Conservation (phyloP, 2,113 vertebrate species). For the Colinus virginianus region DNA sequence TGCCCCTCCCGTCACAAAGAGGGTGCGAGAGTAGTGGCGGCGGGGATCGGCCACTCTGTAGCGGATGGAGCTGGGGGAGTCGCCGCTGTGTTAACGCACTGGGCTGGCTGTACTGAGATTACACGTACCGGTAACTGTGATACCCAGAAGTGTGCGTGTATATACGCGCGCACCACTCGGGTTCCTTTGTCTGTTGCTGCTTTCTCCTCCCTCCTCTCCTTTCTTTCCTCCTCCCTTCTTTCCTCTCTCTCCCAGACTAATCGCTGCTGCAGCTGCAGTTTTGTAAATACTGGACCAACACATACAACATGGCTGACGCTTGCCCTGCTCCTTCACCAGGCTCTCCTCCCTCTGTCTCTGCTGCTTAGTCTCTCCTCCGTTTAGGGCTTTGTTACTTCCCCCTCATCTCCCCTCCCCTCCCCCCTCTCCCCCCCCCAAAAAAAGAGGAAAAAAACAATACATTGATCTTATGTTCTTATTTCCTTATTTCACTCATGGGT, state of each 20-base stretch:
- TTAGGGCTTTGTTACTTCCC: conserved; percentile 41
- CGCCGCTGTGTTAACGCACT: neutral
- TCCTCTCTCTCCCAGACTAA: conserved; percentile 13
- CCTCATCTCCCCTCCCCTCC: neutral
- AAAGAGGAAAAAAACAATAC: conserved; percentile 10
- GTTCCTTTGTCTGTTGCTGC: conserved; percentile 64
- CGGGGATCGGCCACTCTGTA: neutral
- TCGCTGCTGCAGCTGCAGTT: conserved; percentile 64
- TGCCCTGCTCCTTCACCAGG: conserved; percentile 59
- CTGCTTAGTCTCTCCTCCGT: conserved; percentile 22
- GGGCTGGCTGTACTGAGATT: neutral
- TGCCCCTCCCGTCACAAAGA: neutral
- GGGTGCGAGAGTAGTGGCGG: neutral
- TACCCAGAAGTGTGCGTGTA: neutral
- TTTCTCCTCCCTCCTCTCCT: neutral
- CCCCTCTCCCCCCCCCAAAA: neutral
- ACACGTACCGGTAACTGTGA: neutral
- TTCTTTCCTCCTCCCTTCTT: conserved; percentile 33
- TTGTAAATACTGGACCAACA: conserved; percentile 68
- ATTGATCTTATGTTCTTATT: neutral
- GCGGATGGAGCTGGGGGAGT: neutral
- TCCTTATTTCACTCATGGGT: conserved; percentile 30
- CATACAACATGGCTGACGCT: conserved; percentile 85
- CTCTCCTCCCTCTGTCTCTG: conserved; percentile 48
- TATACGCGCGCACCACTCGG: neutral